Percentiles rank a stretch among this genome's conserved stretches.
Evolutionary conservation across 2,888 invertebrate species (phyloP).

Genomic region (Melikaiella ostensackeni): DNA sequence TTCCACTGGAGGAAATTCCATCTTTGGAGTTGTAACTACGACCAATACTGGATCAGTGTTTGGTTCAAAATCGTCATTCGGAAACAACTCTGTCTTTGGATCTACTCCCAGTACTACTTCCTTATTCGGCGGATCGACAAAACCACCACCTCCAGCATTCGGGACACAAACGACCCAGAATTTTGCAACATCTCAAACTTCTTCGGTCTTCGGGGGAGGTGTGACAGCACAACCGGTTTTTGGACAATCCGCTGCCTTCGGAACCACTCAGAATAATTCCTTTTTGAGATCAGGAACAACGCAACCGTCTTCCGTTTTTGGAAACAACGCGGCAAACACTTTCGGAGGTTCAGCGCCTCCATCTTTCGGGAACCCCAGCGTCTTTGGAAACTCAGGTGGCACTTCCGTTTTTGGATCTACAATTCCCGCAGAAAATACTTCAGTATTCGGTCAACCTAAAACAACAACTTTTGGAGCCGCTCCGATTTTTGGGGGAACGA

Average conservation of each 20-base stretch:
- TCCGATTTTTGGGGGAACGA: constrained; percentile 64
- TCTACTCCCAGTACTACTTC: constrained; percentile 54
- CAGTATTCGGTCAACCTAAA: constrained; percentile 64
- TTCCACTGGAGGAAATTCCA: constrained; percentile 55
- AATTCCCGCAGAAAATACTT: constrained; percentile 39
- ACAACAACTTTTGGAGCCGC: constrained; percentile 65
- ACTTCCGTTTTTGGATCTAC: constrained; percentile 51
- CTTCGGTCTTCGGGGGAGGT: constrained; percentile 62
- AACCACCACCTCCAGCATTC: constrained; percentile 58
- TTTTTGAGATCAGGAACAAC: constrained; percentile 63
- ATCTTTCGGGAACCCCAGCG: constrained; percentile 16
- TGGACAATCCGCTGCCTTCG: constrained; percentile 63
- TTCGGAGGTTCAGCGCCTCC: constrained; percentile 50
- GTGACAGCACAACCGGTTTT: constrained; percentile 60
- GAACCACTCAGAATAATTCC: constrained; percentile 53
- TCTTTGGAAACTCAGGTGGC: constrained; percentile 43
- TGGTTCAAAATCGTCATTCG: constrained; percentile 67
- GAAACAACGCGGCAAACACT: constrained; percentile 55
- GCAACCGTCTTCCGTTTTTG: constrained; percentile 64
- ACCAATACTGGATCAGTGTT: constrained; percentile 61
- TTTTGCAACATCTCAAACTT: constrained; percentile 56
- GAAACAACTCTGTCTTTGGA: constrained; percentile 60
- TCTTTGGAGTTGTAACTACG: constrained; percentile 61
- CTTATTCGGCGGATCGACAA: constrained; percentile 62
- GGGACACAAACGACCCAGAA: constrained; percentile 54